These are phyloP conservation scores for Phoeniculus purpureus DNA, from an alignment of 2,797 vertebrate species.

Conservation along the genomic window DNA sequence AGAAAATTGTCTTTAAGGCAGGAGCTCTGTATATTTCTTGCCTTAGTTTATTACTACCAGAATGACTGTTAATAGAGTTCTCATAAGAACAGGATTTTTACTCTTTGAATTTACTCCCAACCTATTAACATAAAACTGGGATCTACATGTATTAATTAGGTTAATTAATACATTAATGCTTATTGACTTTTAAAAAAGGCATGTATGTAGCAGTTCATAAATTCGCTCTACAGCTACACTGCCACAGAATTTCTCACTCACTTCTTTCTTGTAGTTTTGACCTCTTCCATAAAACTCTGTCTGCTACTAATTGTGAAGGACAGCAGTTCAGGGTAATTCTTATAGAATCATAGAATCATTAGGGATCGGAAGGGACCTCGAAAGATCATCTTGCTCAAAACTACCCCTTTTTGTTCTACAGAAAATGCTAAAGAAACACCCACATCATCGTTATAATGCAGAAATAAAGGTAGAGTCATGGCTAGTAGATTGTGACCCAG, in stretches of 20 bases:
- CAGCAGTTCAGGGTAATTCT: neutral
- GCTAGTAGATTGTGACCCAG: neutral
- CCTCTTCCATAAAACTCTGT: neutral
- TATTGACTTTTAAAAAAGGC: neutral
- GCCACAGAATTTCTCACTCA: neutral
- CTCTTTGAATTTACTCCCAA: neutral
- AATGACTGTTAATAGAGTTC: neutral
- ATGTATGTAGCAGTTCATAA: neutral
- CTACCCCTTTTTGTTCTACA: neutral
- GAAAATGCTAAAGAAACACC: neutral
- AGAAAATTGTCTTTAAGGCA: neutral
- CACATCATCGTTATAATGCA: neutral
- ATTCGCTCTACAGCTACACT: neutral
- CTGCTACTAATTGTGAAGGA: neutral
- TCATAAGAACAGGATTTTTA: neutral
- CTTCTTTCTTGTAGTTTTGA: neutral
- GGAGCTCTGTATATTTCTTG: neutral
- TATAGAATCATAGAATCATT: too few species aligned
- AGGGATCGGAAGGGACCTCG: too few species aligned
- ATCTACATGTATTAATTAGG: neutral
- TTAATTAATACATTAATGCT: neutral
- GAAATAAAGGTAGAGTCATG: neutral
- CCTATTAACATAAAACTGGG: neutral
- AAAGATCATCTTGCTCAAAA: neutral
- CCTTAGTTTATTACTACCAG: neutral